A percentile compares a stretch with the other conserved stretches of the same genome.
Conservation (phyloP, 2,888 invertebrate species). For the Anoncus sp. region DNA sequence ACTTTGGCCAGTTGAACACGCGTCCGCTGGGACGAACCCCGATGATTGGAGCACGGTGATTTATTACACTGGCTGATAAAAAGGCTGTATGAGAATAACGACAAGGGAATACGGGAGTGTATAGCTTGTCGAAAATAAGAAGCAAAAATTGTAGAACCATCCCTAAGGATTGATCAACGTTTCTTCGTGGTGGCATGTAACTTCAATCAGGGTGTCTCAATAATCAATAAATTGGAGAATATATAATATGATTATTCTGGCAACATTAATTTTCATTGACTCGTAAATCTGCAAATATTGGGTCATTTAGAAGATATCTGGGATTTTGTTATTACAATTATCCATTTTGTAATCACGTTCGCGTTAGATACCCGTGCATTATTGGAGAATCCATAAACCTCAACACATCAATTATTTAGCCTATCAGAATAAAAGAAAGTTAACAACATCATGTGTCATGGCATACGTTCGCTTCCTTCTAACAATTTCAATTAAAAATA, state of each 20-base stretch:
- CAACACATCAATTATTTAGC: not conserved
- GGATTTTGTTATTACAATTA: not conserved
- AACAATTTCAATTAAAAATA: slow-evolving; percentile 1
- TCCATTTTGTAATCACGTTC: not conserved
- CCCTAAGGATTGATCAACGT: not conserved
- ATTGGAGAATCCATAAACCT: not conserved
- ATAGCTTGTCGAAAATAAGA: not conserved
- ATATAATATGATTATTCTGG: not conserved
- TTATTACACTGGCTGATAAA: slow-evolving; percentile 40
- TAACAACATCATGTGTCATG: not conserved
- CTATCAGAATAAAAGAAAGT: not conserved
- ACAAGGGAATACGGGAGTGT: slow-evolving; percentile 1
- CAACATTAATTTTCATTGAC: not conserved
- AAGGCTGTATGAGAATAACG: slow-evolving; percentile 14
- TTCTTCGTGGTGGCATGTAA: no score
- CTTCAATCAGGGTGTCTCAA: no score
- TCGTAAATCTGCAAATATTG: not conserved
- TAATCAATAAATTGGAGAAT: slow-evolving; percentile 3
- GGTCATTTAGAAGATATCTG: not conserved
- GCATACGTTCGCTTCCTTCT: not conserved
- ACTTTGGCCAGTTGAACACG: slow-evolving; percentile 29
- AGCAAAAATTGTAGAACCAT: not conserved
- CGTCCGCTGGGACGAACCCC: slow-evolving; percentile 41
- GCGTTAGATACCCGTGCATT: not conserved
- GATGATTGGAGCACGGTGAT: slow-evolving; percentile 55